Evolutionary conservation across 1,140 invertebrate genomes (phyloP).

Genomic region (Brachionus koreanus): DNA sequence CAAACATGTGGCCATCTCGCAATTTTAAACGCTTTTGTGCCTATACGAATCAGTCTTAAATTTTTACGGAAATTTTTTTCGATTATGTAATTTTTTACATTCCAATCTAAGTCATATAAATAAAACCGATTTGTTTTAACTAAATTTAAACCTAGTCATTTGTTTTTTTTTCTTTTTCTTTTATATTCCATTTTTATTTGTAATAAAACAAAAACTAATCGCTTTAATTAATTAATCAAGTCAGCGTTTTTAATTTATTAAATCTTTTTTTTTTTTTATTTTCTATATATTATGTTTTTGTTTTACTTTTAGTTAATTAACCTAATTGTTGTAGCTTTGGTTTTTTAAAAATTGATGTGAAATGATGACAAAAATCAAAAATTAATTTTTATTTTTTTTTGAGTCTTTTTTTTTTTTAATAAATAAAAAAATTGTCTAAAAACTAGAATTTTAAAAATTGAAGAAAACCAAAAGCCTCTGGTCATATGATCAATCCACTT

Average conservation of each 20-base stretch:
- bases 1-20: neutral
- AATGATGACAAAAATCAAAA: neutral
- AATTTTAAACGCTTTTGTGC: neutral
- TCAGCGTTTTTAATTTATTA: neutral
- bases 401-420: neutral
- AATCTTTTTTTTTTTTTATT: neutral
- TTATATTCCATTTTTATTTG: neutral
- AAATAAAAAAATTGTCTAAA: neutral
- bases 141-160: neutral
- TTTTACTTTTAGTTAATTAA: neutral
- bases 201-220: neutral
- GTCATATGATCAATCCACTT: too few relatives aligned
- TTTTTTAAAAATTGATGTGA: neutral
- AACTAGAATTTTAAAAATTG: neutral
- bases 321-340: neutral
- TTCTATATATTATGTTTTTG: too few relatives aligned
- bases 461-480: too few relatives aligned
- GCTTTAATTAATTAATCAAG: neutral
- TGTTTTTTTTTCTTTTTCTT: neutral
- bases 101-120: constrained; percentile 8
- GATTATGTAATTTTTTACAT: neutral
- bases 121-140: neutral
- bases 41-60: neutral
- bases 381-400: neutral
- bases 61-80: neutral